Evolutionary conservation across 2,888 invertebrate species (phyloP).

Genomic region (Bimastos eiseni): DNA sequence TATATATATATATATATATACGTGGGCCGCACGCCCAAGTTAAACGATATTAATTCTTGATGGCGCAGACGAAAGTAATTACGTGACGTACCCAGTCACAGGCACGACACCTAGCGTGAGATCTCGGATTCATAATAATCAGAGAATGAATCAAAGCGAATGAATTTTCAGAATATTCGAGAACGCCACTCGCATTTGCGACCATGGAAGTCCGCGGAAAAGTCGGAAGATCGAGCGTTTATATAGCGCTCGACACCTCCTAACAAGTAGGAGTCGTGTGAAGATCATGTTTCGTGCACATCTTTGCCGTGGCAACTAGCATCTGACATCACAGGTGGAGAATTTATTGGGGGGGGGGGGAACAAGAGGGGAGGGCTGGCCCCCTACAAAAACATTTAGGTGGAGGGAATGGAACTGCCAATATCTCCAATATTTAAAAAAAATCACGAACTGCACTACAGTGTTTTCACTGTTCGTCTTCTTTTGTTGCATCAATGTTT

Average conservation of each 20-base stretch:
- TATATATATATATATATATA: background rate
- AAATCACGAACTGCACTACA: no score
- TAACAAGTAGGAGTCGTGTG: background rate
- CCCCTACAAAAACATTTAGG: no score
- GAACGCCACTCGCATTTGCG: background rate
- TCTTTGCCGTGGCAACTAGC: background rate
- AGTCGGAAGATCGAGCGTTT: background rate
- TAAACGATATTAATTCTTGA: background rate
- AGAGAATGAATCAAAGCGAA: background rate
- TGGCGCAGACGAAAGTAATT: background rate
- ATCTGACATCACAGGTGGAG: background rate
- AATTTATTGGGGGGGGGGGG: no score
- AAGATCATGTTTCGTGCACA: background rate
- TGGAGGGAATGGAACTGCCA: no score
- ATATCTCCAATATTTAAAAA: no score
- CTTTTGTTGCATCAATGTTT: no score
- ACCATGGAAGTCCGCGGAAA: background rate
- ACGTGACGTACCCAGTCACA: background rate
- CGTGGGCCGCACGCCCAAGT: background rate
- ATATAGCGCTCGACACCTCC: background rate
- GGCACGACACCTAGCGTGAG: background rate
- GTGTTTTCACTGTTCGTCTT: no score
- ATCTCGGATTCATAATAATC: background rate
- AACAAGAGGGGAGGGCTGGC: no score
- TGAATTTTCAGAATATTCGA: background rate